These are phyloP conservation scores for Acanthis flammea DNA, from an alignment of 2,797 vertebrate species.

Conservation along the genomic window DNA sequence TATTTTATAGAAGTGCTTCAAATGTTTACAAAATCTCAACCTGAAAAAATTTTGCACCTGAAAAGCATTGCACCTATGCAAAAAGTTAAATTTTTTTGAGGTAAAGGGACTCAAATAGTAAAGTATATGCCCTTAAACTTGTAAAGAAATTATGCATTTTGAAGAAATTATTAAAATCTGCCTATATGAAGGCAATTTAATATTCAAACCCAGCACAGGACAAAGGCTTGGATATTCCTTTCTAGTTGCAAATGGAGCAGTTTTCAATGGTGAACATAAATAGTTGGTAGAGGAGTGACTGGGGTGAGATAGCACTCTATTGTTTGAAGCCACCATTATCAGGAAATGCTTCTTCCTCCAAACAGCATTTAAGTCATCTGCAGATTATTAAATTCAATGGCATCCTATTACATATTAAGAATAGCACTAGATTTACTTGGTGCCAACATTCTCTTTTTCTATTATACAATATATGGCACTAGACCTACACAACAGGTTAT, in stretches of 20 bases:
- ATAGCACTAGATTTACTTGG: background rate
- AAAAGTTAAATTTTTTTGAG: background rate
- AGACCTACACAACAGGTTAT: background rate
- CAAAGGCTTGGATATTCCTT: background rate
- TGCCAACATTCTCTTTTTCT: background rate
- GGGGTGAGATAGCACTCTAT: fast-evolving
- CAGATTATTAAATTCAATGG: background rate
- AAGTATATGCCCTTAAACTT: background rate
- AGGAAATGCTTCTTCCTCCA: background rate
- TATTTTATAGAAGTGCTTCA: background rate
- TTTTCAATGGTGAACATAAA: background rate
- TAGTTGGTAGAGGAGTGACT: background rate
- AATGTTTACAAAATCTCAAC: background rate
- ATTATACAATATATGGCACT: background rate
- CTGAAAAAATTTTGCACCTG: background rate
- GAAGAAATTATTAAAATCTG: background rate
- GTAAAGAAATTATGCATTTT: background rate
- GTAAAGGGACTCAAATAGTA: background rate
- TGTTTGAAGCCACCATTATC: fast-evolving
- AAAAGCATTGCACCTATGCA: background rate
- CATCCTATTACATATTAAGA: background rate
- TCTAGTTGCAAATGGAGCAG: background rate
- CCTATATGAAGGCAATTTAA: background rate
- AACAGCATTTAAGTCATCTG: background rate
- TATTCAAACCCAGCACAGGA: background rate